Conservation (phyloP, 2,797 vertebrate species). For the Eremophila alpestris region DNA sequence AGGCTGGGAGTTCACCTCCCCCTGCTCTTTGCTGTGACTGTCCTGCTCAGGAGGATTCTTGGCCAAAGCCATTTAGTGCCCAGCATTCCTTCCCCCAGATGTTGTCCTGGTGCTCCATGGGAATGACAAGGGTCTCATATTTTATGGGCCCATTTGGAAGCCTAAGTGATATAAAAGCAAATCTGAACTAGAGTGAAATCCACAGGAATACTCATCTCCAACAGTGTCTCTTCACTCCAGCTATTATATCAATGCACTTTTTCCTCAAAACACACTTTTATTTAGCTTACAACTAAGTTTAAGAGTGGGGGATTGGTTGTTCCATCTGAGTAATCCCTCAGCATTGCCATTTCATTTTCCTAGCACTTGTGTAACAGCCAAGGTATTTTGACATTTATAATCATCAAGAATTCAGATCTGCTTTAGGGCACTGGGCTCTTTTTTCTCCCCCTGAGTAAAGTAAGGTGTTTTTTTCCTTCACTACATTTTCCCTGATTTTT, state of each 20-base stretch:
- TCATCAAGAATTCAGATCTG: not conserved
- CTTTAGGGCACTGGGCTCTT: not conserved
- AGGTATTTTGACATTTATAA: not conserved
- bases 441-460: not conserved
- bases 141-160: not conserved
- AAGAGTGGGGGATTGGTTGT: not conserved
- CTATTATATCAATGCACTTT: not conserved
- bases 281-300: not conserved
- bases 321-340: not conserved
- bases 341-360: not conserved
- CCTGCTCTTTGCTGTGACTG: not conserved
- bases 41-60: not conserved
- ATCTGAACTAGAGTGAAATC: not conserved
- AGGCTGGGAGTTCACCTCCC: not conserved
- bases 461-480: not conserved
- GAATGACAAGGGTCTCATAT: not conserved
- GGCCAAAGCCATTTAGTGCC: not conserved
- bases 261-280: not conserved
- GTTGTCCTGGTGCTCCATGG: not conserved
- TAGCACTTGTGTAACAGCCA: not conserved
- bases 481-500: not conserved
- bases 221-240: not conserved
- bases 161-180: not conserved
- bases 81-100: not conserved
- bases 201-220: not conserved